These are phyloP conservation scores for Trichacis sp. DNA, from an alignment of 2,888 invertebrate genomes.

Conservation along the genomic window DNA sequence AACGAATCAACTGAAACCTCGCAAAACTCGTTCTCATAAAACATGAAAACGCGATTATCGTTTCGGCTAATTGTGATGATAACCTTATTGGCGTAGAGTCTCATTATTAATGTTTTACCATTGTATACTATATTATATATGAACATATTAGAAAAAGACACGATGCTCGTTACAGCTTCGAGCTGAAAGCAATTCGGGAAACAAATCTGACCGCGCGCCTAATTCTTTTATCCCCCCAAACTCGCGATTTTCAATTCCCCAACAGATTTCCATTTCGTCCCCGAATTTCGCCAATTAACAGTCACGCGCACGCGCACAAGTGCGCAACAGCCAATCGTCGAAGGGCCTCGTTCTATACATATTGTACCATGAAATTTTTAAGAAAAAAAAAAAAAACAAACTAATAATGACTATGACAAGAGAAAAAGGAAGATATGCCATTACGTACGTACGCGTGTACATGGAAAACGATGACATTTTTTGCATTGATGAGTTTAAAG, in stretches of 20 bases:
- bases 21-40: conserved; percentile 31
- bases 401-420: conserved; percentile 5
- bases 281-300: too few relatives aligned
- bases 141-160: conserved; percentile 19
- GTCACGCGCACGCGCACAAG: conserved; percentile 28
- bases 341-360: conserved; percentile 48
- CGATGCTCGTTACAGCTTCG: conserved; percentile 17
- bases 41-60: conserved; percentile 26
- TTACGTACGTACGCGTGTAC: conserved; percentile 63
- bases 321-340: conserved; percentile 34
- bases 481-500: conserved; percentile 58
- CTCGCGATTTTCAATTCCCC: too few relatives aligned
- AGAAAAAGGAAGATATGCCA: conserved; percentile 24
- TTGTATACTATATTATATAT: conserved; percentile 39
- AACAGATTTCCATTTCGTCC: too few relatives aligned
- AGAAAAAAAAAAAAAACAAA: conserved; percentile 23
- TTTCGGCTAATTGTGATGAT: conserved; percentile 39
- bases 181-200: too few relatives aligned
- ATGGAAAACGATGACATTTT: conserved; percentile 49
- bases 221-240: too few relatives aligned
- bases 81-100: conserved; percentile 29
- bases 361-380: conserved; percentile 48
- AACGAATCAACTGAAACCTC: conserved; percentile 28
- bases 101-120: conserved; percentile 38
- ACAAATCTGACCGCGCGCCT: too few relatives aligned